Evolutionary conservation across 92 coral and sea anemone genomes (phyloP), one percentile per base, ranked within the genome.

Genomic region (Anthopleura xanthogrammica): DNA sequence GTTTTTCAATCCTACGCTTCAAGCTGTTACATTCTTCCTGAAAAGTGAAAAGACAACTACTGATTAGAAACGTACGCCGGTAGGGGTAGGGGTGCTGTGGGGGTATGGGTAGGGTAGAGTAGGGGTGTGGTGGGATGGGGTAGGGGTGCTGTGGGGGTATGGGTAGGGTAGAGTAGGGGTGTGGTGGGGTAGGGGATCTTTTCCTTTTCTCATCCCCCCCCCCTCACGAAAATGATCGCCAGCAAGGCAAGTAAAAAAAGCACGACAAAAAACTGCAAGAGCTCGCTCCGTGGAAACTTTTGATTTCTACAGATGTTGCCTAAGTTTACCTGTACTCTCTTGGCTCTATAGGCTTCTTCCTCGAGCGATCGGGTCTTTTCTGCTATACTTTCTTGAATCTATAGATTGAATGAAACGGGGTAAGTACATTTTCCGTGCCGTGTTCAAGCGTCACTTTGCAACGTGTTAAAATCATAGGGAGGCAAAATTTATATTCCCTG

Each of bases 1-100:
- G 98, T 85, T 96, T 96, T 62, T 94, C 98, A 14, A 96, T 87
- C 85, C 88, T 96, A 22, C 98, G 91, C 74, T 90, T 96, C 41
- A 96, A 79, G 87, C 93, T 96, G 60, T 91, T 87, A 48, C 95
- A 92, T 58, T 96, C 98, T 91, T 96, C 98, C 98, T 46, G 64
- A 64, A 66, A 52, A 65, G 74, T 24, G 40, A 23, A 11, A 36
- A 12, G 36, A 23, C 4, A 29, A 68, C 11, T 10, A 68, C 42
- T 2, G 40, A 5, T 68, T 4, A 29, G 17, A 36, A 29, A 22
- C 36, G 19, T 20, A 9, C 5, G 5, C 36, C 36, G 50, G 50
- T 46, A 9, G 16, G 58, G 16, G 14, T 29, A 29, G 36, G 36
- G 36, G 36, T 29, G 36, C 36, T 23, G 19, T 20, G 50, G 9